Evolutionary conservation across 2,888 invertebrate genomes (phyloP), one percentile per base, ranked within the genome.

Genomic region (Agrotis segetum): DNA sequence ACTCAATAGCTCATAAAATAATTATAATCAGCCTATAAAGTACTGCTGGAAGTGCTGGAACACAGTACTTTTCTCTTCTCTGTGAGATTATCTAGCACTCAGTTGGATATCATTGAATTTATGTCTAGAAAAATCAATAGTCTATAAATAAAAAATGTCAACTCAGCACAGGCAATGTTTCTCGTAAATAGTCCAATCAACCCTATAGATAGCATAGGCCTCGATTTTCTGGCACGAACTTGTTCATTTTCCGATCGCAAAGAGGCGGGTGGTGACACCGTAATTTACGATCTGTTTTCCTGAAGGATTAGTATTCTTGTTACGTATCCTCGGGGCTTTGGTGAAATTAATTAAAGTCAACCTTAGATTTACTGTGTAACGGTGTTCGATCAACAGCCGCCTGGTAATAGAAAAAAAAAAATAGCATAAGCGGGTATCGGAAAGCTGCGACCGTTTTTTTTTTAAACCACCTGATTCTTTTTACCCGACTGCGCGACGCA

Each of bases 291-390:
- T 34, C 62, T 72, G 69, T 74, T 82, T 71, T 74, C 63, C 34
- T 69, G 49, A 56, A 71, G 65, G 72, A 84, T 84, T 84, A 75
- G 71, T 75, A 84, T 82, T 83, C 84, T 61, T 62, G 74, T 67
- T 64, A 60, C 71, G 73, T 69, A 47, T 56, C 49, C n/a, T 65
- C 55, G 55, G 55, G 64, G 68, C 40, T 71, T 72, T 61, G 44
- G 46, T 65, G 46, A 17, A 69, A 72, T 71, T 71, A 79, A 78
- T 82, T 68, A 71, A 65, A 55, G 52, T 67, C 40, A 44, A 53
- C 53, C 49, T 77, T 13, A 40, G 49, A 7, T 65, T 70, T 67
- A 29, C 17, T 21, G 46, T 24, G 19, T 67, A 52, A 40, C 66
- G 50, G 46, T 60, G 34, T 64, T 46, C 53, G 21, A 52, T 75